phyloP scores from a whole-genome alignment of 2,113 vertebrate genomes.

The Phaethornis superciliosus region DNA sequence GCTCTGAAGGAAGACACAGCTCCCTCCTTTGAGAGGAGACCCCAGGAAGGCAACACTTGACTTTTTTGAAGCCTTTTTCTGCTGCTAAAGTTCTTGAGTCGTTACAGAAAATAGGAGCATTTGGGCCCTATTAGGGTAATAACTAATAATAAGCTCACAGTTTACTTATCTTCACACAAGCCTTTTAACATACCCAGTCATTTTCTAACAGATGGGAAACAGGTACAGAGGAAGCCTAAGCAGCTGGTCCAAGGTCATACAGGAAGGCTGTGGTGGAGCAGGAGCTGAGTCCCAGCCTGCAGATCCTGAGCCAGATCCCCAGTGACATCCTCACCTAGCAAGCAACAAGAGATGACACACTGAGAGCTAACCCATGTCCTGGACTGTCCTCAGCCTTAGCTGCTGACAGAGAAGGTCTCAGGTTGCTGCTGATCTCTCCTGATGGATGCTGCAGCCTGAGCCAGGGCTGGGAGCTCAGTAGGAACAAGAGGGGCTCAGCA shows the following conservation, averaged over 20 bases:
- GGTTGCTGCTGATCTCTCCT: neutral
- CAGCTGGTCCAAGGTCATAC: neutral
- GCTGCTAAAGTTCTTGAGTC: conserved; percentile 24
- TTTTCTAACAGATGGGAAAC: conserved; percentile 49
- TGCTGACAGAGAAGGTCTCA: neutral
- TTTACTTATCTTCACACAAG: conserved; percentile 21
- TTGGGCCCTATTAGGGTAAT: conserved; percentile 23
- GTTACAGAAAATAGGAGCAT: conserved; percentile 41
- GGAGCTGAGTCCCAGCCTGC: neutral
- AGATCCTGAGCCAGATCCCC: neutral
- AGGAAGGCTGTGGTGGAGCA: neutral
- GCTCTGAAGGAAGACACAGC: neutral
- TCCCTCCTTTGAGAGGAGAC: neutral
- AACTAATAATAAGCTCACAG: neutral
- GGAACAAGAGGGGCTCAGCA: neutral
- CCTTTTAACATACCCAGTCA: neutral
- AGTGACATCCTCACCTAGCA: accelerated
- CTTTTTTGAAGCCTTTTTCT: conserved; percentile 9
- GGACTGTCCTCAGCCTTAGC: neutral
- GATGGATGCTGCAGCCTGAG: neutral
- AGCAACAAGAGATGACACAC: accelerated
- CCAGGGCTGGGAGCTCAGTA: neutral
- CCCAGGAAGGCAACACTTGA: neutral
- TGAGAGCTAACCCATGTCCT: neutral
- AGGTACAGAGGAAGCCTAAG: conserved; percentile 17